A percentile compares a stretch with the other conserved stretches of the same genome.
Evolutionary conservation across 1,140 invertebrate species (phyloP).

Genomic region (Ceratina australensis): DNA sequence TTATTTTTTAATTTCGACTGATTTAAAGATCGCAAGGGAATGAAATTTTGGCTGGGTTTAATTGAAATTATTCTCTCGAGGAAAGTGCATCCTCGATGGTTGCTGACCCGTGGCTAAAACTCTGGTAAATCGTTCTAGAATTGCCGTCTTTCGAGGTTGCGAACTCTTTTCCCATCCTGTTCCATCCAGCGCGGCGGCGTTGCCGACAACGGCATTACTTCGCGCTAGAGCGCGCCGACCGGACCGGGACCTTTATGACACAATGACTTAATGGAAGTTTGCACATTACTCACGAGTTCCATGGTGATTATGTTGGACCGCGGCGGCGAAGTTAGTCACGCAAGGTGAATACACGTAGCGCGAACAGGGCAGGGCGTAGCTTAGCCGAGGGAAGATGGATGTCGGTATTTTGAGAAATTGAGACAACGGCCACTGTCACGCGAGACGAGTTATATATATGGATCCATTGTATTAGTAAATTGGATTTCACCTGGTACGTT

Average conservation of each 20-base stretch:
- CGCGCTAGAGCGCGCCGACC: not conserved
- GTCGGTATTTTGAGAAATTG: conserved; percentile 62
- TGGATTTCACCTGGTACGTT: conserved; percentile 36
- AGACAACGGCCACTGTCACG: conserved; percentile 59
- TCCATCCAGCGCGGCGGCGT: not conserved
- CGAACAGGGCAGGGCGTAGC: conserved; percentile 34
- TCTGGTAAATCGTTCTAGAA: conserved; percentile 14
- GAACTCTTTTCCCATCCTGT: conserved; percentile 37
- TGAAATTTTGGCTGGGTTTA: conserved; percentile 8
- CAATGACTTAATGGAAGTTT: conserved; percentile 67
- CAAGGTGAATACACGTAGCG: conserved; percentile 59
- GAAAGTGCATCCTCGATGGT: not conserved
- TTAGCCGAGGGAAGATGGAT: conserved; percentile 55
- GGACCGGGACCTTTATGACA: conserved; percentile 48
- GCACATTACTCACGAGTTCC: conserved; percentile 59
- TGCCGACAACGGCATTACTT: conserved; percentile 39
- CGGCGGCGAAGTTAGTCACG: conserved; percentile 60
- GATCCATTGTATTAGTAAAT: conserved; percentile 37
- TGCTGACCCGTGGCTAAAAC: not conserved
- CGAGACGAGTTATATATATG: conserved; percentile 51
- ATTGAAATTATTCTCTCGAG: conserved; percentile 5
- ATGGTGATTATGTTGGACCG: conserved; percentile 60
- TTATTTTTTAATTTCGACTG: conserved; percentile 1
- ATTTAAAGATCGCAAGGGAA: not conserved
- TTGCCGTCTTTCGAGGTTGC: conserved; percentile 8